Base-by-base conservation (phyloP, 1,140 invertebrate species). In the Seison nebaliae region DNA sequence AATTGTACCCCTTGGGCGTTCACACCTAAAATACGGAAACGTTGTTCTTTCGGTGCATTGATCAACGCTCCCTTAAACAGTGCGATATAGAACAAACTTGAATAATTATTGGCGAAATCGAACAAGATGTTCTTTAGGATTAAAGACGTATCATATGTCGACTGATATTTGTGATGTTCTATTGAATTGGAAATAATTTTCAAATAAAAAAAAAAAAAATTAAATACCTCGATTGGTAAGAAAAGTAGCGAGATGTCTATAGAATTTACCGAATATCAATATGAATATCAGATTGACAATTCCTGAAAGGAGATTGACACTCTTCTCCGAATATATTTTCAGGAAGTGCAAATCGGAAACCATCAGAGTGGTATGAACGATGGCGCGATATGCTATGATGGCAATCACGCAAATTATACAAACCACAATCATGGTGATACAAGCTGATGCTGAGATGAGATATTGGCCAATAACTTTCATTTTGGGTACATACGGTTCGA, bases 281-380 rank as follows among this genome's bases (percentile, higher is more conserved):
- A 91, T 88, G 47, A 81, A 73, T 34, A 78, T 64, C 50, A 88
- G 69, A 61, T 86, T 88, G 45, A 88, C n/a, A n/a, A n/a, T n/a
- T n/a, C n/a, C n/a, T n/a, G n/a, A n/a, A n/a, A n/a, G n/a, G n/a
- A n/a, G n/a, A n/a, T n/a, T n/a, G n/a, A n/a, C n/a, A n/a, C n/a
- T n/a, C n/a, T n/a, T n/a, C n/a, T n/a, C n/a, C n/a, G n/a, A n/a
- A n/a, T n/a, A n/a, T n/a, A n/a, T n/a, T n/a, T n/a, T n/a, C n/a
- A n/a, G n/a, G n/a, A n/a, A n/a, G n/a, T n/a, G n/a, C n/a, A n/a
- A n/a, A n/a, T n/a, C n/a, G n/a, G n/a, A n/a, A n/a, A n/a, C n/a
- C n/a, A n/a, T n/a, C n/a, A n/a, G n/a, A n/a, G n/a, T n/a, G n/a
- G n/a, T n/a, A n/a, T n/a, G n/a, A n/a, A n/a, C n/a, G n/a, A n/a